Base-by-base conservation (phyloP, 2,888 invertebrate genomes). In the Agonum fuliginosum region DNA sequence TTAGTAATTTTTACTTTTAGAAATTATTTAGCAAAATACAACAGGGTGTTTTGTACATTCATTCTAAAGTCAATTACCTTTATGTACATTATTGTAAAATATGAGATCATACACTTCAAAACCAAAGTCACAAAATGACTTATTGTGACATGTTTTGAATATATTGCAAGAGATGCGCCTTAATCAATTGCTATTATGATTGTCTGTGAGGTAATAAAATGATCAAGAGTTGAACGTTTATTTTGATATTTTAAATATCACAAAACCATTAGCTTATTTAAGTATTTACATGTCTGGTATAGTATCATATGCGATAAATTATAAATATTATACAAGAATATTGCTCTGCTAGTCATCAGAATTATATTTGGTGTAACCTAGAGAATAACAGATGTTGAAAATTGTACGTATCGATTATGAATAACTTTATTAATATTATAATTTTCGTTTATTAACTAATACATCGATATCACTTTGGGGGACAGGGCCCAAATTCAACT, bases 311-410 rank as follows among this genome's bases (percentile, higher is more conserved):
- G 74, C 19, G 27, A 43, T 65, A 74, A 74, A 74, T 74, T 74
- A 74, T 74, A 74, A 74, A 75, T 67, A 75, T 75, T 75, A 75
- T 75, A 75, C 75, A 75, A 75, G 75, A 75, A 75, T 75, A 75
- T 67, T 75, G 65, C 67, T 75, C 67, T 75, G 46, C 51, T 74
- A 73, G 54, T 73, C 58, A 37, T 24, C 34, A 54, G 51, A 54
- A 58, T 51, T n/a, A 72, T 72, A 72, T 37, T 71, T 71, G 71
- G 71, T 71, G 51, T 51, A 71, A 71, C 51, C 71, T 71, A 73
- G 71, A 37, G 54, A 72, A 72, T 72, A 73, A 73, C 54, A 73
- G 54, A 54, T 54, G 37, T 72, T 73, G 46, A 37, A 41, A 58
- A 74, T 74, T 62, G 74, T 74, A 74, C 62, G 73, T 73, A 73